phyloP scores from a whole-genome alignment of 2,888 invertebrate species.

The Hypomecis atomaria region DNA sequence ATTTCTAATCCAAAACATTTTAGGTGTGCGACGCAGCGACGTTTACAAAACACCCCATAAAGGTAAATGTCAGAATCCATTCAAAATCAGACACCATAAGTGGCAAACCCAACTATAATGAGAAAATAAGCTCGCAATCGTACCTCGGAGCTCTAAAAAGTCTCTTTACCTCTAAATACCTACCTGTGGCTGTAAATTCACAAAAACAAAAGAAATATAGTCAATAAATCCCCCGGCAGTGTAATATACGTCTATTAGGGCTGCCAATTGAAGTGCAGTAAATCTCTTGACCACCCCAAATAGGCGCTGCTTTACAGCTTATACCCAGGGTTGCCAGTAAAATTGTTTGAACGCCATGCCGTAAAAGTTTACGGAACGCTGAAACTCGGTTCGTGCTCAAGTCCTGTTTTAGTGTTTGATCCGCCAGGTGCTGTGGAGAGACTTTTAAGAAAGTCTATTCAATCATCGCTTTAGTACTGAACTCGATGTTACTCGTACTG shows the following conservation, averaged over 20 bases:
- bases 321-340: conserved; percentile 42
- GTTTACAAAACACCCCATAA: too few relatives aligned
- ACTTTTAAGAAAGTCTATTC: conserved; percentile 8
- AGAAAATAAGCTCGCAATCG: conserved; percentile 15
- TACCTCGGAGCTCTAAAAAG: conserved; percentile 26
- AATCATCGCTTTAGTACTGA: conserved; percentile 4
- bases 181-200: conserved; percentile 66
- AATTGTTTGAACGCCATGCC: conserved; percentile 25
- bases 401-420: conserved; percentile 29
- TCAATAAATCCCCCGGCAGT: conserved; percentile 77
- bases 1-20: too few relatives aligned
- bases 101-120: conserved; percentile 3
- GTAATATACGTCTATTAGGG: conserved; percentile 83
- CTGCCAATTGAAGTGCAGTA: conserved; percentile 73
- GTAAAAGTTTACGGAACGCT: conserved; percentile 27
- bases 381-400: conserved; percentile 36
- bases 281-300: conserved; percentile 72
- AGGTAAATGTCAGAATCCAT: neutral
- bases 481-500: neutral
- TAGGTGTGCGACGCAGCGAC: too few relatives aligned
- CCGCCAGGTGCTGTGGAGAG: conserved; percentile 15
- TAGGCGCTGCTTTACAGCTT: conserved; percentile 66
- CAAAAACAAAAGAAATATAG: conserved; percentile 77
- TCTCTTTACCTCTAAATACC: conserved; percentile 31
- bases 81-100: conserved; percentile 4